A percentile compares a stretch with the other conserved stretches of the same genome.
These are phyloP conservation scores for Dendrocincla fuliginosa DNA, from an alignment of 2,797 vertebrate species.

Conservation along the genomic window DNA sequence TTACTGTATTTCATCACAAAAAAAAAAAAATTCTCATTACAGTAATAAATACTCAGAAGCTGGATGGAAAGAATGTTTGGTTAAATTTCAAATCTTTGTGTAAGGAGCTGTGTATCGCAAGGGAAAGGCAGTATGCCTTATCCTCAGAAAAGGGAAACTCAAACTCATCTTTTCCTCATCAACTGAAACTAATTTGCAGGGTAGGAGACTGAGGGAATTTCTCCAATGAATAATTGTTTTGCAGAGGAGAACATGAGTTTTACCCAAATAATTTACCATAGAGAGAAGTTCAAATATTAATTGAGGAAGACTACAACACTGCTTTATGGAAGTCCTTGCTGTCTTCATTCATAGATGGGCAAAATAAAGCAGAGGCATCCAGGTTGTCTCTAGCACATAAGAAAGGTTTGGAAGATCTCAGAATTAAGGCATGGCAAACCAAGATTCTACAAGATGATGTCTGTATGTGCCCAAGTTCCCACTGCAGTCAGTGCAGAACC, in stretches of 20 bases:
- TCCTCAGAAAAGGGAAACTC: not conserved
- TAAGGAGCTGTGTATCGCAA: not conserved
- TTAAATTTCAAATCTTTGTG: not conserved
- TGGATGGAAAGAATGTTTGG: not conserved
- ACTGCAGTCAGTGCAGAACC: not conserved
- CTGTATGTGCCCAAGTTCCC: not conserved
- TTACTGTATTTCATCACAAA: not conserved
- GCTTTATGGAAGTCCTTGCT: not conserved
- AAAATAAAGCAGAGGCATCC: not conserved
- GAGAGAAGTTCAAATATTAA: not conserved
- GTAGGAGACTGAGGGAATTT: not conserved
- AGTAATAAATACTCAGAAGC: not conserved
- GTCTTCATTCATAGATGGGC: not conserved
- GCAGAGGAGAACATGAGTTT: not conserved
- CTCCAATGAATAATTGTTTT: not conserved
- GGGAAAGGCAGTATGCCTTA: not conserved
- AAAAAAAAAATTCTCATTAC: not conserved
- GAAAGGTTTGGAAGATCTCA: not conserved
- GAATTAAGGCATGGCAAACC: not conserved
- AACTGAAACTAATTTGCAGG: not conserved
- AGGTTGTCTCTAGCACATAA: not conserved
- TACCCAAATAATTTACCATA: not conserved
- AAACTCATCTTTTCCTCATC: not conserved
- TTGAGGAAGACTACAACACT: not conserved
- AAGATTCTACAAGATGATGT: not conserved